These are phyloP conservation scores for Aphidoletes aphidimyza DNA, from an alignment of 2,888 invertebrate species.

Conservation along the genomic window DNA sequence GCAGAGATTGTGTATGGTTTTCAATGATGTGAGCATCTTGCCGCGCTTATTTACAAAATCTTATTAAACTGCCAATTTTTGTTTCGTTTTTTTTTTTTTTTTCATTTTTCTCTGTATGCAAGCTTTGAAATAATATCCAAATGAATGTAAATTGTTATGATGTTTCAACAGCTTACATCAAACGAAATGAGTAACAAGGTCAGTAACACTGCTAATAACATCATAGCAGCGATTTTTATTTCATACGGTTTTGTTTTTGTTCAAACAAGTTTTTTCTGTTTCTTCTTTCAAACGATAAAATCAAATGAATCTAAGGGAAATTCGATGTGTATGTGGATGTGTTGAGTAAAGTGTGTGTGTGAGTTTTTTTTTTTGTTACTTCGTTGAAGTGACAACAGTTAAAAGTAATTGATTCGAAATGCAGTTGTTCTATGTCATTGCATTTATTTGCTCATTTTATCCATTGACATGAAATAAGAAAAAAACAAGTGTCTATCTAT, in stretches of 20 bases:
- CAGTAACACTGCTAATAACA: neutral
- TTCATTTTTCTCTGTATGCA: too few species aligned
- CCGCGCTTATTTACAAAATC: neutral
- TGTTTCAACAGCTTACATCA: conserved; percentile 35
- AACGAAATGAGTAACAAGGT: conserved; percentile 38
- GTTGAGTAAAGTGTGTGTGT: too few species aligned
- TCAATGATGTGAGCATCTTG: neutral
- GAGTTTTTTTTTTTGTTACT: too few species aligned
- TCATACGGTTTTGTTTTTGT: neutral
- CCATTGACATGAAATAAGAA: neutral
- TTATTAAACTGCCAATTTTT: conserved; percentile 9
- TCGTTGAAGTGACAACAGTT: too few species aligned
- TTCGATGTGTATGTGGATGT: too few species aligned
- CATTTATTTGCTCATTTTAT: neutral
- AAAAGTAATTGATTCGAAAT: too few species aligned
- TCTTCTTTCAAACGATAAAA: too few species aligned
- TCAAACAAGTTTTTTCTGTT: neutral
- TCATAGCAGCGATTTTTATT: neutral
- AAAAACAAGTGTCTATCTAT: neutral
- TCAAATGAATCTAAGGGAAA: too few species aligned
- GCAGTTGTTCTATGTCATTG: too few species aligned
- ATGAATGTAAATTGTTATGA: conserved; percentile 43
- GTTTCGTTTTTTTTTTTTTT: too few species aligned
- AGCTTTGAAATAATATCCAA: conserved; percentile 35
- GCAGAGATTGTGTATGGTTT: too few species aligned